Evolutionary conservation across 2,797 vertebrate genomes (phyloP).

Genomic region (Spheniscus humboldti): DNA sequence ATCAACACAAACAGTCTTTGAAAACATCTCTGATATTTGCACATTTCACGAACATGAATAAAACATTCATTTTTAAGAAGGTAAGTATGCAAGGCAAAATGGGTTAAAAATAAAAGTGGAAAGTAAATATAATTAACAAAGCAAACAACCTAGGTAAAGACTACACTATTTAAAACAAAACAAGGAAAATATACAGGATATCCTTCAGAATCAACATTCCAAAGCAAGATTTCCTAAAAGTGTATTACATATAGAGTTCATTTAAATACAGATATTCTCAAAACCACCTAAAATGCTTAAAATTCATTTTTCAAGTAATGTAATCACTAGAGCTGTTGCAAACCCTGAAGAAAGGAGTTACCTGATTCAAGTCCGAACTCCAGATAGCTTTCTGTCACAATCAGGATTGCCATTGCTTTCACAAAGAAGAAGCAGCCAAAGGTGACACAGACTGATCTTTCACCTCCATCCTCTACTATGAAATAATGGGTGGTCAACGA

Average conservation of each 20-base stretch:
- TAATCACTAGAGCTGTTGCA: too few relatives aligned
- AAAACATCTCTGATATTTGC: too few relatives aligned
- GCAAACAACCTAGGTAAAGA: neutral
- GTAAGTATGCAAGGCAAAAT: neutral
- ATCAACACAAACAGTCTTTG: too few relatives aligned
- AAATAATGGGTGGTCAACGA: conserved; percentile 74
- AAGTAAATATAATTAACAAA: too few relatives aligned
- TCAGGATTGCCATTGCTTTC: conserved; percentile 95
- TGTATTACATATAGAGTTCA: too few relatives aligned
- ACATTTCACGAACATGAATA: neutral
- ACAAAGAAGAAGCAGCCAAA: conserved; percentile 95
- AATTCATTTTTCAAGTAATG: too few relatives aligned
- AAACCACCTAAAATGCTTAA: too few relatives aligned
- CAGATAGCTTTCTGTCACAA: conserved; percentile 92
- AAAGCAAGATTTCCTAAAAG: too few relatives aligned
- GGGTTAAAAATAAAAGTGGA: too few relatives aligned
- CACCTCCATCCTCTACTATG: conserved; percentile 90
- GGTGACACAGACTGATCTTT: conserved; percentile 90
- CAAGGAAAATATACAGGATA: neutral
- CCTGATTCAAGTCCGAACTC: conserved; percentile 94
- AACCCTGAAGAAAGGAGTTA: conserved; percentile 26
- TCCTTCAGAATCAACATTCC: too few relatives aligned
- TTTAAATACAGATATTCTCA: too few relatives aligned
- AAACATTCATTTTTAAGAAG: neutral
- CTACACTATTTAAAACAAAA: neutral